Evolutionary conservation across 1,140 invertebrate species (phyloP).

Genomic region (Steinernema khuongi): DNA sequence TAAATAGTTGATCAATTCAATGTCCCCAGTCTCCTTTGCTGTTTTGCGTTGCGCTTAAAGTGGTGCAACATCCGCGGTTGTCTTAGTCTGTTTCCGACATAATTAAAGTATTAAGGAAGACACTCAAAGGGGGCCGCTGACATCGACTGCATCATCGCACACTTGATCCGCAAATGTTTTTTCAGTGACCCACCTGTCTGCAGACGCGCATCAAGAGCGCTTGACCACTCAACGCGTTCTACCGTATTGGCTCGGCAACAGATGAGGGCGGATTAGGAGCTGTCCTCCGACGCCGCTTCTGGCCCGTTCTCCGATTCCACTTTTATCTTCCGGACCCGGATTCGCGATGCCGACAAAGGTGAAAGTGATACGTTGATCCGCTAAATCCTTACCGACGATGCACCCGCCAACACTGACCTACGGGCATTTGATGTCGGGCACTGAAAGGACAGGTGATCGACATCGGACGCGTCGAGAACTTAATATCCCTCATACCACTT

Average conservation of each 20-base stretch:
- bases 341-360: not conserved
- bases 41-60: not conserved
- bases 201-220: not conserved
- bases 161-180: not conserved
- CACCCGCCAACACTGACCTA: not conserved
- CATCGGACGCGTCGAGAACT: not conserved
- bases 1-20: too few relatives aligned
- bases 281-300: not conserved
- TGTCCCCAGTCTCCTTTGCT: not conserved
- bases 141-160: not conserved
- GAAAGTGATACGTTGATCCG: not conserved
- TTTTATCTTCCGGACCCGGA: not conserved
- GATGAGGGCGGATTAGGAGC: not conserved
- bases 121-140: not conserved
- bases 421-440: slow-evolving; percentile 9
- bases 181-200: not conserved
- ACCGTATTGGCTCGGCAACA: not conserved
- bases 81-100: not conserved
- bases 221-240: not conserved
- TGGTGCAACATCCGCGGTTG: not conserved
- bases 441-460: not conserved
- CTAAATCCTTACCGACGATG: not conserved
- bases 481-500: not conserved
- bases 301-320: not conserved
- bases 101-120: slow-evolving; percentile 5